phyloP scores from a whole-genome alignment of 2,113 vertebrate species.

The Aspidoscelis tigris region DNA sequence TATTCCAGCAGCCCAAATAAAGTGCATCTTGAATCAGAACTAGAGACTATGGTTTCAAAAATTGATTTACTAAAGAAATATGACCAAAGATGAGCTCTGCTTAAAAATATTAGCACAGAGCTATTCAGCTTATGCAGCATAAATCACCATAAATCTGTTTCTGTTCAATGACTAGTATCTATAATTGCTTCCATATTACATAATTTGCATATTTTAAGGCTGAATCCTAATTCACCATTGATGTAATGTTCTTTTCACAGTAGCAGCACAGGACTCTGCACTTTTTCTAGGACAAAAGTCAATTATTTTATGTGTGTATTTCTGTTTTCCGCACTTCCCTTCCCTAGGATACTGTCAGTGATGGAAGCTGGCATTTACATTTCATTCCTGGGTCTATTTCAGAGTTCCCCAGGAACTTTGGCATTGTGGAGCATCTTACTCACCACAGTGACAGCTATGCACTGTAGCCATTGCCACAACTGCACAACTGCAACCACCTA shows the following conservation, averaged over 20 bases:
- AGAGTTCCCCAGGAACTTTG: too few relatives aligned
- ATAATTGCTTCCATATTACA: not conserved
- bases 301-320: not conserved
- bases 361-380: too few relatives aligned
- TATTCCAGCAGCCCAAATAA: constrained; percentile 37
- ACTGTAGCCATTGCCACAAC: too few relatives aligned
- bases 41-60: constrained; percentile 14
- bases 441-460: too few relatives aligned
- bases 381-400: too few relatives aligned
- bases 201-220: not conserved
- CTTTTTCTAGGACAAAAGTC: not conserved
- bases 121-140: not conserved
- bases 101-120: constrained; percentile 28
- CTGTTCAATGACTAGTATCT: not conserved
- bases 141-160: not conserved
- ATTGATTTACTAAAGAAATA: constrained; percentile 34
- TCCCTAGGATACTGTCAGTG: too few relatives aligned
- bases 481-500: too few relatives aligned
- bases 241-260: not conserved
- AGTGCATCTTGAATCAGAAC: constrained; percentile 24
- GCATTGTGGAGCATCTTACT: too few relatives aligned
- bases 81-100: constrained; percentile 9
- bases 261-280: not conserved
- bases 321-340: too few relatives aligned
- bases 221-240: not conserved